Evolutionary conservation across 2,113 vertebrate species (phyloP).

Genomic region (Morone chrysops): DNA sequence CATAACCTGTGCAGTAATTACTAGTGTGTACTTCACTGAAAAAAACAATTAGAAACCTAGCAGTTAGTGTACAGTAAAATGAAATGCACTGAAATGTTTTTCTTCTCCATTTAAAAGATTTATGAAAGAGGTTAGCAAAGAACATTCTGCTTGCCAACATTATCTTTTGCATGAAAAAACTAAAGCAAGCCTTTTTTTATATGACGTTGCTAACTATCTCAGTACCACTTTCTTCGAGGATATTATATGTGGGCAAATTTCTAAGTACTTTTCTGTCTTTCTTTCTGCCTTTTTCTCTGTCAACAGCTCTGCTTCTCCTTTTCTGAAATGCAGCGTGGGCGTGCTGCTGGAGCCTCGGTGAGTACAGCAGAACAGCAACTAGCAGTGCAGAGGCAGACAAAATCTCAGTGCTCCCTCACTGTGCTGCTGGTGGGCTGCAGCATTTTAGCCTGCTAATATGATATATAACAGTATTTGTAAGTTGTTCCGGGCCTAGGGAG

Average conservation of each 20-base stretch:
- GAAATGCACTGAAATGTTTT: background rate
- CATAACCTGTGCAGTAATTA: conserved; percentile 2
- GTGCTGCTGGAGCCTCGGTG: conserved; percentile 46
- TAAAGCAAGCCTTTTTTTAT: background rate
- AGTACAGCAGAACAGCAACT: conserved; percentile 51
- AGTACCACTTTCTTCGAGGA: conserved; percentile 2
- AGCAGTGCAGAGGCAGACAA: conserved; percentile 56
- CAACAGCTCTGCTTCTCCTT: conserved; percentile 45
- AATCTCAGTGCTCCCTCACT: conserved; percentile 40
- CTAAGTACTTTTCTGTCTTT: conserved; percentile 29
- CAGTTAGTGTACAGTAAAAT: background rate
- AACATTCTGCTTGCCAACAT: background rate
- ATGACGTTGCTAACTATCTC: background rate
- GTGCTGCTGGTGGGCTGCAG: conserved; percentile 47
- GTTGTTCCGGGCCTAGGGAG: background rate
- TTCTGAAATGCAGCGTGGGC: conserved; percentile 60
- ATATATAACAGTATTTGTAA: conserved; percentile 21
- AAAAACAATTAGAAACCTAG: no score
- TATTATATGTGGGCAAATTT: conserved; percentile 14
- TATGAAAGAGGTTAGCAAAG: background rate
- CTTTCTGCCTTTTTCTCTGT: background rate
- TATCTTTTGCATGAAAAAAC: background rate
- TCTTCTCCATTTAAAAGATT: conserved; percentile 25
- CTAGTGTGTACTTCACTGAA: background rate
- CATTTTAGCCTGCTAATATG: conserved; percentile 42